phyloP scores from a whole-genome alignment of 2,113 vertebrate genomes.

The Gobius niger region DNA sequence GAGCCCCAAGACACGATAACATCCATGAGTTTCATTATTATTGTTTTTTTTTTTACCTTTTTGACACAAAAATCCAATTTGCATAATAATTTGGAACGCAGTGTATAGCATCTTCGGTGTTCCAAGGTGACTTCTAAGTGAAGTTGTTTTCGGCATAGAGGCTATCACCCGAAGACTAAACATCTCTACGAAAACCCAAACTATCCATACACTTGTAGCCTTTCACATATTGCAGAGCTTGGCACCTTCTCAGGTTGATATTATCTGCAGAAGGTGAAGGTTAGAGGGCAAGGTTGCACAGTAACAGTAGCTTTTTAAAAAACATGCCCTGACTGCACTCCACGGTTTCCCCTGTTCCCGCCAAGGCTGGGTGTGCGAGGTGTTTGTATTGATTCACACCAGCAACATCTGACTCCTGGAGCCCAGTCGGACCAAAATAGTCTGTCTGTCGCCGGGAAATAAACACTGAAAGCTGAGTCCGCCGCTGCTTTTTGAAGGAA shows the following conservation, averaged over 20 bases:
- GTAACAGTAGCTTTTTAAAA: slow-evolving; percentile 12
- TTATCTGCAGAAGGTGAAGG: background rate
- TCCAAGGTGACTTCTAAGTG: too few species aligned
- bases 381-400: slow-evolving; percentile 27
- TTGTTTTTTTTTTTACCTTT: too few species aligned
- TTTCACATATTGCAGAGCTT: background rate
- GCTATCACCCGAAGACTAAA: too few species aligned
- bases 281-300: background rate
- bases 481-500: background rate
- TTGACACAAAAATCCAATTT: too few species aligned
- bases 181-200: too few species aligned
- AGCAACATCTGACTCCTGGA: slow-evolving; percentile 37
- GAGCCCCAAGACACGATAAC: too few species aligned
- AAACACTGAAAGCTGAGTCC: background rate
- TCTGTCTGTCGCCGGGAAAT: slow-evolving; percentile 20
- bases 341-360: slow-evolving; percentile 11
- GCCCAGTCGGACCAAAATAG: slow-evolving; percentile 32
- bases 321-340: slow-evolving; percentile 3
- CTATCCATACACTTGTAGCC: too few species aligned
- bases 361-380: background rate
- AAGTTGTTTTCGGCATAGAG: too few species aligned
- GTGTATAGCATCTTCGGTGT: too few species aligned
- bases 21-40: too few species aligned
- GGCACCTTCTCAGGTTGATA: background rate
- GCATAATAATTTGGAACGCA: too few species aligned